Base-by-base conservation (phyloP, 1,140 invertebrate genomes). In the Drosophila virilis region DNA sequence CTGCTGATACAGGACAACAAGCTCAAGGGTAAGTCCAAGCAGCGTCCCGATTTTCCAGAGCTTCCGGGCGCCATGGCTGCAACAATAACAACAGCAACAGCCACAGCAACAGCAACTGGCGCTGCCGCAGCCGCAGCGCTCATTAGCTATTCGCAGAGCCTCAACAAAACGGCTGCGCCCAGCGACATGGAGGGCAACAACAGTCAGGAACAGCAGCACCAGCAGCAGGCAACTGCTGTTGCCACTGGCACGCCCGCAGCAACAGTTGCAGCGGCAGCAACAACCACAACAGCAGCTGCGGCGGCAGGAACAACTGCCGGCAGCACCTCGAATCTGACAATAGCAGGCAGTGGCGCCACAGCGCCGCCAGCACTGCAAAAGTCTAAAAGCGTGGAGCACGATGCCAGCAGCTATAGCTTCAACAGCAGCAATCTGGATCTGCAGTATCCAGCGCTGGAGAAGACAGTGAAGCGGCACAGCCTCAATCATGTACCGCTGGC, bases 371-470 rank as follows among this genome's bases (percentile, higher is more conserved):
- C 85, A 0, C 37, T 92, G 64, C 86, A 91, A 75, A 92, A 92
- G 68, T 92, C 91, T 0, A 92, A 92, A 48, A 92, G 91, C 64
- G 88, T 92, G 37, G 91, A 92, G 37, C 80, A 85, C 46, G 91
- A 92, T 33, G 82, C 81, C 46, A 76, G 42, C 57, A 77, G 69
- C 57, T 92, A 91, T 37, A 89, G 70, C 22, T 89, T 78, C 51
- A 92, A 86, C 38, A 91, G 81, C 64, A 92, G 75, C 68, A 91
- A 91, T 43, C 60, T 91, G 46, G 90, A 91, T 55, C 80, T 92
- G 38, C 91, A 92, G 40, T 92, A 92, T 76, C 92, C 92, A 10
- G 91, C 91, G 32, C 61, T 92, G 46, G 91, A 91, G 65, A 92
- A 91, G 78, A 92, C 91, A 0, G 86, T 92, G 0, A 92, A 92